Conservation (phyloP, 2,113 vertebrate genomes). For the Ctenomys sociabilis region DNA sequence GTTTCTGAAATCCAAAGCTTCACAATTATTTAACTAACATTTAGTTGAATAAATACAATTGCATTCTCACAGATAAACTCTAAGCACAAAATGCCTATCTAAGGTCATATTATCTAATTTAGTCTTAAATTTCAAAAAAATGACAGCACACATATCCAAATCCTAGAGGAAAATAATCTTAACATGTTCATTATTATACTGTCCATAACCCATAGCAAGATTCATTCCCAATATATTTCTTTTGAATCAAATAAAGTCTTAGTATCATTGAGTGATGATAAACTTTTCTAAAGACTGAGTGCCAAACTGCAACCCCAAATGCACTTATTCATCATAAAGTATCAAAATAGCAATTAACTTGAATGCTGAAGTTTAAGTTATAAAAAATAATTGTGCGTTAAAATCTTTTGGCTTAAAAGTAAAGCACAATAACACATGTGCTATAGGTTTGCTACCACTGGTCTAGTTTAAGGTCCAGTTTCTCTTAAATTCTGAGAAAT, state of each 20-base stretch:
- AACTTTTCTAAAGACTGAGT: neutral
- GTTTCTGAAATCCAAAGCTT: constrained; percentile 6
- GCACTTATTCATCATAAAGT: neutral
- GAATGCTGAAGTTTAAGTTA: neutral
- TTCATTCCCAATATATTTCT: neutral
- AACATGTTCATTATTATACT: neutral
- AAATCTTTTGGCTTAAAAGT: neutral
- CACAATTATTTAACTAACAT: neutral
- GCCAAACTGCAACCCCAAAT: neutral
- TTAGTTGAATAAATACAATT: neutral
- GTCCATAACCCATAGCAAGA: neutral
- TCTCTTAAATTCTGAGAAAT: constrained; percentile 18
- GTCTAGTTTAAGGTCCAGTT: constrained; percentile 1
- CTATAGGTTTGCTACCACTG: neutral
- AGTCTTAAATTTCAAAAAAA: neutral
- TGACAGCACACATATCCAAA: neutral
- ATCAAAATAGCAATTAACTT: neutral
- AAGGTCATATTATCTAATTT: neutral
- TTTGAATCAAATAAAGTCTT: neutral
- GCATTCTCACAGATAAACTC: neutral
- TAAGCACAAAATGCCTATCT: neutral
- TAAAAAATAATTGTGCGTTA: neutral
- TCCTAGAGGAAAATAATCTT: neutral
- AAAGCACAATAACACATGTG: neutral
- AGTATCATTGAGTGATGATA: neutral